Evolutionary conservation across 2,888 invertebrate species (phyloP).

Genomic region (Napeogenes inachia): DNA sequence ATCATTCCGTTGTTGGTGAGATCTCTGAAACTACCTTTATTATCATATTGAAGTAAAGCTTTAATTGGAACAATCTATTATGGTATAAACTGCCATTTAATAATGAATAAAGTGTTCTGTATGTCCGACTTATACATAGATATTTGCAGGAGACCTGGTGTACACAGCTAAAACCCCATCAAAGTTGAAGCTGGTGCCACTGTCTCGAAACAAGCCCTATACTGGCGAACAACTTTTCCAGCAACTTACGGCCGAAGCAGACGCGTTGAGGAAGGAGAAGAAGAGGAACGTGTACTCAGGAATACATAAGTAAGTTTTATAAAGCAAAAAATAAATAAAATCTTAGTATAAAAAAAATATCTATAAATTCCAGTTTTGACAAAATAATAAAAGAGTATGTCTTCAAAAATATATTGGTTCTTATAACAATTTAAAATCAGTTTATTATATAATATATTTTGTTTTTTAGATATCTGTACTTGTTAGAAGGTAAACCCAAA

Average conservation of each 20-base stretch:
- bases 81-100: not conserved
- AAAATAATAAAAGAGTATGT: too few species aligned
- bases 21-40: too few species aligned
- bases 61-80: not conserved
- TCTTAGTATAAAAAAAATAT: too few species aligned
- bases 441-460: not conserved
- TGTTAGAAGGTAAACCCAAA: slow-evolving; percentile 84
- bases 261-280: slow-evolving; percentile 87
- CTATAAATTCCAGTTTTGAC: too few species aligned
- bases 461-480: slow-evolving; percentile 80
- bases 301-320: slow-evolving; percentile 80
- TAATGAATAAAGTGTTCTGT: too few species aligned
- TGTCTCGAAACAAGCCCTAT: slow-evolving; percentile 78
- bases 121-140: too few species aligned
- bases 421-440: too few species aligned
- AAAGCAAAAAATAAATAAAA: not conserved
- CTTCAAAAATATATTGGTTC: too few species aligned
- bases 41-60: too few species aligned
- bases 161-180: slow-evolving; percentile 84
- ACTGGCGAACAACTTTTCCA: slow-evolving; percentile 83
- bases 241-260: slow-evolving; percentile 85
- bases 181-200: slow-evolving; percentile 81
- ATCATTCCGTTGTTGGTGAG: too few species aligned
- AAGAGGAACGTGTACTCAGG: slow-evolving; percentile 89
- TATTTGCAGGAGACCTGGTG: slow-evolving; percentile 68